phyloP scores from a whole-genome alignment of 2,888 invertebrate genomes.

The Tinea pellionella region DNA sequence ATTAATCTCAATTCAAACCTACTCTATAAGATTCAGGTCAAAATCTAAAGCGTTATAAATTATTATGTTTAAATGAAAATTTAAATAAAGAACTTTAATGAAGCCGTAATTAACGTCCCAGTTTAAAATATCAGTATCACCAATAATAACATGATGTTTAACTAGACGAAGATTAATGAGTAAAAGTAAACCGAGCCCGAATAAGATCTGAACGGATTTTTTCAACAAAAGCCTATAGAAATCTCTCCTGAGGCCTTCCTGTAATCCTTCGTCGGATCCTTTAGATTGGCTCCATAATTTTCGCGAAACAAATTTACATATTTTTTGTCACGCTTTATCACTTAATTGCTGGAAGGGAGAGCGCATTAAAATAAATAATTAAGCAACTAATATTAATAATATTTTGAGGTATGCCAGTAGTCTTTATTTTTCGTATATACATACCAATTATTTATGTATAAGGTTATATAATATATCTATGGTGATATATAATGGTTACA shows the following conservation, averaged over 20 bases:
- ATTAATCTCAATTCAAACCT: not conserved
- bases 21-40: not conserved
- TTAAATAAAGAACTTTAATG: not conserved
- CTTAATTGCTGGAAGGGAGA: conserved; percentile 1
- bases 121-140: conserved; percentile 5
- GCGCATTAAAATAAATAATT: not conserved
- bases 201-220: conserved; percentile 20
- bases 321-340: conserved; percentile 4
- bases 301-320: conserved; percentile 41
- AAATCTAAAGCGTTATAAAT: not conserved
- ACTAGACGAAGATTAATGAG: conserved; percentile 36
- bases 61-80: not conserved
- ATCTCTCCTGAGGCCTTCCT: conserved; percentile 24
- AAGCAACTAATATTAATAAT: too few species aligned
- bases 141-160: conserved; percentile 23
- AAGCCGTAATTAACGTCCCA: not conserved
- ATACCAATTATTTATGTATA: too few species aligned
- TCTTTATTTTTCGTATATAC: too few species aligned
- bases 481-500: too few species aligned
- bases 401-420: too few species aligned
- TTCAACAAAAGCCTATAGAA: conserved; percentile 36
- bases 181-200: conserved; percentile 26
- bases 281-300: conserved; percentile 44
- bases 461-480: too few species aligned
- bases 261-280: conserved; percentile 34